Evolutionary conservation across 2,797 vertebrate species (phyloP).

Genomic region (Cygnus olor): DNA sequence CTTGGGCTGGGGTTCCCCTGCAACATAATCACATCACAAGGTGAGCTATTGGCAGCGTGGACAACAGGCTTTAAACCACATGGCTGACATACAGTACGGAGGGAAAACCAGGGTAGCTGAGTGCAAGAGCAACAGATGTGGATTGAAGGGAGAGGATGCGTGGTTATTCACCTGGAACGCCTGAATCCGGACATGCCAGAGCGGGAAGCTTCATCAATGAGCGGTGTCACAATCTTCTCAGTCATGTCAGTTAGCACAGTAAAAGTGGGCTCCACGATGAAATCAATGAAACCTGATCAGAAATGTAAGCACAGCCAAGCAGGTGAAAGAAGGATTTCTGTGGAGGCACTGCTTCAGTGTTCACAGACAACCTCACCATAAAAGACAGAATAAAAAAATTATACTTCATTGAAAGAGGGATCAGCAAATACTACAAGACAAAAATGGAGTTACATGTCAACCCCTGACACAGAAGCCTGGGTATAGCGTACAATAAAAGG

Average conservation of each 20-base stretch:
- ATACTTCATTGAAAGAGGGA: not conserved
- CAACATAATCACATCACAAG: fast-evolving
- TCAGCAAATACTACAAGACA: not conserved
- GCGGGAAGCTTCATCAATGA: constrained; percentile 86
- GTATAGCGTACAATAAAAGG: not conserved
- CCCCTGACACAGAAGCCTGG: not conserved
- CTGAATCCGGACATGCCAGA: constrained; percentile 81
- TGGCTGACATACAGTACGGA: fast-evolving
- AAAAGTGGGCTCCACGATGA: constrained; percentile 97
- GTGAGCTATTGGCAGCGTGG: not conserved
- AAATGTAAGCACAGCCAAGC: constrained; percentile 28
- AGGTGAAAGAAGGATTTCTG: not conserved
- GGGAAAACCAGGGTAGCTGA: fast-evolving
- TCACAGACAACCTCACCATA: not conserved
- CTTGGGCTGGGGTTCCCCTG: not conserved
- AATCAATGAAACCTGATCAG: constrained; percentile 92
- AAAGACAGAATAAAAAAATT: not conserved
- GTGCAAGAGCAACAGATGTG: not conserved
- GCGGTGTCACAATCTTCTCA: constrained; percentile 90
- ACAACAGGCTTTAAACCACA: not conserved
- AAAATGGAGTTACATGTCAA: not conserved
- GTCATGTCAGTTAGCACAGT: constrained; percentile 93
- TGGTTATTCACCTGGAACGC: constrained; percentile 84
- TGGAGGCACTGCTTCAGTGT: not conserved
- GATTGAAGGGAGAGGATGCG: not conserved